Base-by-base conservation (phyloP, 2,888 invertebrate species). In the Dusona sp. region DNA sequence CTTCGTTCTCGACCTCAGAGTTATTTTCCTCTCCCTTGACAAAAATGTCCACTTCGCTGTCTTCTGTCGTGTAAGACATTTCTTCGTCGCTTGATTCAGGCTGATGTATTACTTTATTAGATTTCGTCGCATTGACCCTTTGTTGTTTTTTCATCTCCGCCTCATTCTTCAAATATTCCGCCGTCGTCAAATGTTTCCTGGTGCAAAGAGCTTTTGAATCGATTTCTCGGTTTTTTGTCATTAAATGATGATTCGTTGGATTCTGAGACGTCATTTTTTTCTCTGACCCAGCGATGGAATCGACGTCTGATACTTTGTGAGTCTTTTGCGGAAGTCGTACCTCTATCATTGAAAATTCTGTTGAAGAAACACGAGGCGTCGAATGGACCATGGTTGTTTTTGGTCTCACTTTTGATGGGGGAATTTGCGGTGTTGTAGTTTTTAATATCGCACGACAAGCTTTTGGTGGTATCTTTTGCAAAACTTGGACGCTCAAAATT, bases 401-500 rank as follows among this genome's bases (percentile, higher is more conserved):
- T 3, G 38, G 33, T 42, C 29, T 61, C 3, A 16, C 8, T 22
- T 38, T 73, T 6, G 29, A 2, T 6, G 16, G 6, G 0, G 25
- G 29, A 57, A 22, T 38, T 25, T 22, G 3, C 11, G 22, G 16
- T 0, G 6, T 2, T 2, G 29, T 29, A 2, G 29, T n/a, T 38
- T 74, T 42, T 1, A n/a, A 7, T 33, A 22, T 22, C 7, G 4
- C 19, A 4, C 54, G 11, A 54, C 13, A n/a, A 1, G 11, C 11
- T 0, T 0, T 57, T 42, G 7, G 54, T 13, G 42, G 22, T 2
- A 33, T 29, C 11, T 61, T 42, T 9, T 38, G 54, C 33, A 79
- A 45, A 45, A 79, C 61, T 36, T 70, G 45, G 1, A 79, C 42
- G 8, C 45, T 33, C 33, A 61, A 1, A 70, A 79, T 61, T 70